phyloP scores from a whole-genome alignment of 1,140 invertebrate genomes.

The Cotesia chilonis region DNA sequence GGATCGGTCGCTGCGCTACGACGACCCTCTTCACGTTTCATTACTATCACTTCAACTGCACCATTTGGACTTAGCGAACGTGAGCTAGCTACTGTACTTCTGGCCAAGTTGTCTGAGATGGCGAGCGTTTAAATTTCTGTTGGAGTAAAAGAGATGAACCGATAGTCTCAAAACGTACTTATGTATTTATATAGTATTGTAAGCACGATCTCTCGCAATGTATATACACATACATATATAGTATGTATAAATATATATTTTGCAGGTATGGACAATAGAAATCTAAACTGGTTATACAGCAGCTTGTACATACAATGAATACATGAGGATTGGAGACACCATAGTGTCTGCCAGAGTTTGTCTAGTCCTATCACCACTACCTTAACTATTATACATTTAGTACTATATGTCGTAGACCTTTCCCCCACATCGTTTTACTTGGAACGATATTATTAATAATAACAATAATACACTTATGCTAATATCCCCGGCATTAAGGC shows the following conservation, averaged over 20 bases:
- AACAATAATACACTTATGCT: slow-evolving; percentile 47
- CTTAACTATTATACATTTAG: not conserved
- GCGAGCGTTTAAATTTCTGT: not conserved
- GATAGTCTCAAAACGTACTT: not conserved
- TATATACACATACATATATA: slow-evolving; percentile 3
- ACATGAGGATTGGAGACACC: slow-evolving; percentile 38
- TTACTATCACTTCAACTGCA: slow-evolving; percentile 19
- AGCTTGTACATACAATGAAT: slow-evolving; percentile 48
- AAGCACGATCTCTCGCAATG: not conserved
- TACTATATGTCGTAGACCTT: not conserved
- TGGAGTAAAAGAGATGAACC: not conserved
- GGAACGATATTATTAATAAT: slow-evolving; percentile 55
- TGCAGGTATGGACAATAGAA: slow-evolving; percentile 43
- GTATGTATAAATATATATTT: too few species aligned
- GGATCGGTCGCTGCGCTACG: slow-evolving; percentile 25
- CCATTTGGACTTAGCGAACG: slow-evolving; percentile 15
- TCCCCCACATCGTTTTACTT: not conserved
- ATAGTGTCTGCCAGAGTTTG: slow-evolving; percentile 39
- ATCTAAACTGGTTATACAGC: slow-evolving; percentile 38
- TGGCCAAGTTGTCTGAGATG: too few species aligned
- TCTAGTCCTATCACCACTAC: not conserved
- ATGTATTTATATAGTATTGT: slow-evolving; percentile 39
- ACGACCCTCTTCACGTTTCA: slow-evolving; percentile 39
- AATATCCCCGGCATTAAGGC: slow-evolving; percentile 49
- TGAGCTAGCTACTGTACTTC: too few species aligned